These are phyloP conservation scores for Trissonchulus sp. DNA, from an alignment of 2,888 invertebrate species.

Conservation along the genomic window DNA sequence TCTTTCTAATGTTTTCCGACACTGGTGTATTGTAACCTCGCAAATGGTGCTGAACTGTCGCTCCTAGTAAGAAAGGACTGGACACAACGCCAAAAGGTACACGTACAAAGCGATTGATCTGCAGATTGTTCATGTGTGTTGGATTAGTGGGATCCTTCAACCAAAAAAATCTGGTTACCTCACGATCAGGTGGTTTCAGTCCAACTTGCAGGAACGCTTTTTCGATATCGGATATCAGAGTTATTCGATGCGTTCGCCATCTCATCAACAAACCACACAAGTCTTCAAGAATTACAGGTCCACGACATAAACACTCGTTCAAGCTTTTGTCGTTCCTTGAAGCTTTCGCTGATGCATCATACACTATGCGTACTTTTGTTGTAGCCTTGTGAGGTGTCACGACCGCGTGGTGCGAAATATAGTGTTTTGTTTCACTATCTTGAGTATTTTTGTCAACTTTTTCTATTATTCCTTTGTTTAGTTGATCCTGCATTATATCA, in stretches of 20 bases:
- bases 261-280: too few relatives aligned
- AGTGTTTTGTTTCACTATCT: slow-evolving; percentile 26
- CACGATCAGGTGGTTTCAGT: too few relatives aligned
- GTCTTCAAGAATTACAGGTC: too few relatives aligned
- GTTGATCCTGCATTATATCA: slow-evolving; percentile 5
- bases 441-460: not conserved
- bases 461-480: slow-evolving; percentile 29
- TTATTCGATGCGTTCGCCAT: too few relatives aligned
- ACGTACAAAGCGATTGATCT: slow-evolving; percentile 30
- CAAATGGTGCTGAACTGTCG: slow-evolving; percentile 19
- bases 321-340: slow-evolving; percentile 4
- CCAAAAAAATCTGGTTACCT: slow-evolving; percentile 40
- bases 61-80: slow-evolving; percentile 31
- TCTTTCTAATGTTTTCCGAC: too few relatives aligned
- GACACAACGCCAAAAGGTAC: slow-evolving; percentile 35
- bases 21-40: not conserved
- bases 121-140: slow-evolving; percentile 26
- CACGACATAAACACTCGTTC: slow-evolving; percentile 34
- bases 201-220: too few relatives aligned
- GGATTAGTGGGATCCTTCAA: slow-evolving; percentile 24
- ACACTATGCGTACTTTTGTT: slow-evolving; percentile 42
- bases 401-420: slow-evolving; percentile 36
- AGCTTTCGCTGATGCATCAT: slow-evolving; percentile 36
- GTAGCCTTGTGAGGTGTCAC: slow-evolving; percentile 32
- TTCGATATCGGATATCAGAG: too few relatives aligned